A percentile compares a stretch with the other conserved stretches of the same genome.
phyloP scores from a whole-genome alignment of 2,888 invertebrate species.

The Lydus trimaculatus region DNA sequence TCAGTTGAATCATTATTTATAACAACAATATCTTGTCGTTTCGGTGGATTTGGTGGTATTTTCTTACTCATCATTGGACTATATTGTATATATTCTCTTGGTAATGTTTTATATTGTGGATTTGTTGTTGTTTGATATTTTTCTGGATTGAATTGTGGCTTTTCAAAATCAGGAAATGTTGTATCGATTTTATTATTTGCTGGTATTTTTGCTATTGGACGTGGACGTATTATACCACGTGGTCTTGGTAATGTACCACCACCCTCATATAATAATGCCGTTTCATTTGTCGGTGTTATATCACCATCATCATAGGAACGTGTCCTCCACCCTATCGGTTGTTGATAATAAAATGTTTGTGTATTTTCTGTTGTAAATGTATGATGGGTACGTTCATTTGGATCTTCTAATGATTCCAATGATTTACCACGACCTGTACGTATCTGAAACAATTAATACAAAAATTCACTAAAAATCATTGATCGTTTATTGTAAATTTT shows the following conservation, averaged over 20 bases:
- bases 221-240: conserved; percentile 78
- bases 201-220: conserved; percentile 80
- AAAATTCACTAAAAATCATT: too few relatives aligned
- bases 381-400: conserved; percentile 70
- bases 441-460: conserved; percentile 64
- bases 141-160: conserved; percentile 59
- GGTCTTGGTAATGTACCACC: conserved; percentile 89
- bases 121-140: conserved; percentile 47
- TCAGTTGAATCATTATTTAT: conserved; percentile 35
- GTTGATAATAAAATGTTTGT: conserved; percentile 65
- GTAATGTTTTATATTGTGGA: conserved; percentile 64
- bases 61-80: conserved; percentile 80
- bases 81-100: conserved; percentile 63
- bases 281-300: conserved; percentile 87
- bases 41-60: conserved; percentile 82
- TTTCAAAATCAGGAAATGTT: conserved; percentile 60
- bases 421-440: conserved; percentile 86
- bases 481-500: too few relatives aligned
- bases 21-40: conserved; percentile 65
- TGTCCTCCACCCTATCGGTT: conserved; percentile 60
- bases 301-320: conserved; percentile 89
- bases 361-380: conserved; percentile 68
- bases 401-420: conserved; percentile 84
- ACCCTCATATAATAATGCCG: conserved; percentile 65
- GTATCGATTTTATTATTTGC: conserved; percentile 62